phyloP scores from a whole-genome alignment of 1,140 invertebrate species.

The Whitmania pigra region DNA sequence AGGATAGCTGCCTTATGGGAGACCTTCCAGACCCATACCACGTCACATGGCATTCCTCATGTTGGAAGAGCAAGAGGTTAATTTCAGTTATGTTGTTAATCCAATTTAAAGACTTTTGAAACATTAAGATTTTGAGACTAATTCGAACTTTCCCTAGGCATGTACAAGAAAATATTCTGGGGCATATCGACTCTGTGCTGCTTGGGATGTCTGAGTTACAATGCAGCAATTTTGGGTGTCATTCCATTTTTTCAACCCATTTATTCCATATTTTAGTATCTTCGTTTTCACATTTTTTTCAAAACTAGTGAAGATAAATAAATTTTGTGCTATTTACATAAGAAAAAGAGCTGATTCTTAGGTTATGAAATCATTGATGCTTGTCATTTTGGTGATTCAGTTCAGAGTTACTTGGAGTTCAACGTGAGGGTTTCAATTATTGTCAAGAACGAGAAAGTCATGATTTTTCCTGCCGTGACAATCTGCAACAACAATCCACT shows the following conservation, averaged over 20 bases:
- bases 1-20: not conserved
- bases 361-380: not conserved
- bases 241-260: not conserved
- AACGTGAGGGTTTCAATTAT: slow-evolving; percentile 8
- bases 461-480: slow-evolving; percentile 31
- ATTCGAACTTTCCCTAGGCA: not conserved
- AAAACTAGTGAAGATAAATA: not conserved
- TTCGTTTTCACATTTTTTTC: not conserved
- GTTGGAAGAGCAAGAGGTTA: slow-evolving; percentile 16
- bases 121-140: not conserved
- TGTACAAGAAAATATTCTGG: slow-evolving; percentile 7
- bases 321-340: too few species aligned
- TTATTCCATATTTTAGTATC: not conserved
- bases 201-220: not conserved
- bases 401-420: slow-evolving; percentile 11
- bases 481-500: slow-evolving; percentile 32
- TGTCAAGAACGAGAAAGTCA: slow-evolving; percentile 7
- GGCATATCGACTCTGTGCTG: not conserved
- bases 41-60: slow-evolving; percentile 3
- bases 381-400: not conserved
- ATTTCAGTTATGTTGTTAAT: not conserved
- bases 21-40: not conserved
- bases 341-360: not conserved
- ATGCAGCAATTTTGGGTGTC: not conserved
- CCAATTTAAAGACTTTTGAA: not conserved